Evolutionary conservation across 2,797 vertebrate genomes (phyloP).

Genomic region (Todus mexicanus): DNA sequence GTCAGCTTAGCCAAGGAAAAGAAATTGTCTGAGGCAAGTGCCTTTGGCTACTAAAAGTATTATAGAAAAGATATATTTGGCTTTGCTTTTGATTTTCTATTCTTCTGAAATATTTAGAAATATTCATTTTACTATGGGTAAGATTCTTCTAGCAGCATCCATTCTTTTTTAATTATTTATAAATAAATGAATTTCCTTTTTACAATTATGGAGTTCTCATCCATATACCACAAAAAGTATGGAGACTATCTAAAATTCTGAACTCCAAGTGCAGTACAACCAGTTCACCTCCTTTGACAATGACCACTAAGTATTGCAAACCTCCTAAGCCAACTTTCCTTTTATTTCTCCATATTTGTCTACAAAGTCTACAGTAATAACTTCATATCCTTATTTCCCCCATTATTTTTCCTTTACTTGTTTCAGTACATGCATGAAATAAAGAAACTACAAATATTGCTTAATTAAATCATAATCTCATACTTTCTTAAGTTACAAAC

Average conservation of each 20-base stretch:
- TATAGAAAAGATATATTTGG: not conserved
- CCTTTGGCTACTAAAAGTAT: not conserved
- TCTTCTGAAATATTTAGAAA: not conserved
- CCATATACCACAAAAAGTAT: not conserved
- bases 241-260: not conserved
- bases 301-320: not conserved
- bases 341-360: not conserved
- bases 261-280: not conserved
- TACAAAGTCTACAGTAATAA: not conserved
- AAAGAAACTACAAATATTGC: not conserved
- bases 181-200: not conserved
- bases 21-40: not conserved
- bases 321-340: not conserved
- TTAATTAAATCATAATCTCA: not conserved
- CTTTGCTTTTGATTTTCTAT: not conserved
- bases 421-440: not conserved
- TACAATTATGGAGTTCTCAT: not conserved
- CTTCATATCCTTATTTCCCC: accelerated
- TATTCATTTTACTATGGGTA: not conserved
- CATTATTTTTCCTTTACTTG: not conserved
- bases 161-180: not conserved
- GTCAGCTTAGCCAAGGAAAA: not conserved
- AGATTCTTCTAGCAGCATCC: not conserved
- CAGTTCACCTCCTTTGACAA: not conserved
- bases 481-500: not conserved